Percentiles rank a stretch among this genome's conserved stretches.
Evolutionary conservation across 2,888 invertebrate genomes (phyloP).

Genomic region (Diadromus collaris): DNA sequence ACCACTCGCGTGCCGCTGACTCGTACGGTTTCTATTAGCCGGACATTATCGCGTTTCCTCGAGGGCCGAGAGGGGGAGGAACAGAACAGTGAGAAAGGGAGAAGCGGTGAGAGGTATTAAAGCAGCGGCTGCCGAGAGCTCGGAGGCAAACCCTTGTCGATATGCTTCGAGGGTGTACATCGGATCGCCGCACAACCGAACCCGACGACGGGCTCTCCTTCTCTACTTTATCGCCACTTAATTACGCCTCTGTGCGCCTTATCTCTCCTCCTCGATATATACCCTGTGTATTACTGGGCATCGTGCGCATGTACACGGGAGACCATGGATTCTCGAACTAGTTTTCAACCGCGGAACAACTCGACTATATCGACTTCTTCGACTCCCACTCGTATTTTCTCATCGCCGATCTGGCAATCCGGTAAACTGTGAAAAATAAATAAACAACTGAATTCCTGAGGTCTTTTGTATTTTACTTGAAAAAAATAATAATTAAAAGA

Average conservation of each 20-base stretch:
- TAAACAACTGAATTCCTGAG: not conserved
- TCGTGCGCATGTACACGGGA: slow-evolving; percentile 8
- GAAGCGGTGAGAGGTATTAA: slow-evolving; percentile 26
- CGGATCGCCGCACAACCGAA: slow-evolving; percentile 36
- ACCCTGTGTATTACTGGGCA: slow-evolving; percentile 20
- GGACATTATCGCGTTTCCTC: slow-evolving; percentile 59
- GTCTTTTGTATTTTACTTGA: not conserved
- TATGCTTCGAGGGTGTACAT: slow-evolving; percentile 56
- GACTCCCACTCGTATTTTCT: slow-evolving; percentile 8
- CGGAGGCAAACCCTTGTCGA: slow-evolving; percentile 53
- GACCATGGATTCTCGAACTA: slow-evolving; percentile 16
- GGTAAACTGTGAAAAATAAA: not conserved
- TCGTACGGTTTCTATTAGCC: slow-evolving; percentile 62
- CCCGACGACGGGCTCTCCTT: slow-evolving; percentile 36
- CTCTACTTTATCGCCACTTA: slow-evolving; percentile 65
- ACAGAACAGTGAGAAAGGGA: slow-evolving; percentile 17
- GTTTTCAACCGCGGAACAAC: slow-evolving; percentile 11
- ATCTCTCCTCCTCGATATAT: slow-evolving; percentile 55
- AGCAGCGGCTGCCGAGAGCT: slow-evolving; percentile 19
- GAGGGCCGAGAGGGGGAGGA: slow-evolving; percentile 23
- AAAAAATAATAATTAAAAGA: too few relatives aligned
- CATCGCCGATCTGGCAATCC: not conserved
- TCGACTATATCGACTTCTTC: slow-evolving; percentile 2
- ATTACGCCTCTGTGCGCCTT: slow-evolving; percentile 63
- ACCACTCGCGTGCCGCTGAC: slow-evolving; percentile 62